phyloP scores from a whole-genome alignment of 2,888 invertebrate species.

The Pilophorus perplexus region DNA sequence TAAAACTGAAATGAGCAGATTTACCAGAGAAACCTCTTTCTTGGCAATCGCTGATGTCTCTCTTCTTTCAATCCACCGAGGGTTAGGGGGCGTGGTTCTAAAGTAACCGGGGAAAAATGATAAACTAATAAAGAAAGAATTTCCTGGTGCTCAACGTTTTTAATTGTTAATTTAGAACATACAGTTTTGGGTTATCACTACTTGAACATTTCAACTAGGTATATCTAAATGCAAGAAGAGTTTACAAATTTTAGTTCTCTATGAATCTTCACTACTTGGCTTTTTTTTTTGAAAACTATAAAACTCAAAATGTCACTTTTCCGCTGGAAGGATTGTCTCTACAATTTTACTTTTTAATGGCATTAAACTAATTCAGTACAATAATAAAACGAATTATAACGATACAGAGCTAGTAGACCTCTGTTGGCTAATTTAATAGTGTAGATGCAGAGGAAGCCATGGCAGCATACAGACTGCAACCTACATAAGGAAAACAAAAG shows the following conservation, averaged over 20 bases:
- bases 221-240: slow-evolving; percentile 5
- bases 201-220: slow-evolving; percentile 3
- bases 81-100: no score
- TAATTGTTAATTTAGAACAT: slow-evolving; percentile 36
- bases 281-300: slow-evolving; percentile 16
- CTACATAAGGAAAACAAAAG: slow-evolving; percentile 39
- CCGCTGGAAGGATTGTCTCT: slow-evolving; percentile 17
- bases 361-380: slow-evolving; percentile 26
- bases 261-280: slow-evolving; percentile 21
- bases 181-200: slow-evolving; percentile 27
- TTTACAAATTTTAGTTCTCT: no score
- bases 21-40: slow-evolving; percentile 8
- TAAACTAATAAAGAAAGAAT: slow-evolving; percentile 4
- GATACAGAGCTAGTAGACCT: slow-evolving; percentile 32
- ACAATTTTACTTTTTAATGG: slow-evolving; percentile 4
- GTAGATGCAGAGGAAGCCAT: slow-evolving; percentile 41
- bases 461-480: slow-evolving; percentile 41
- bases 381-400: slow-evolving; percentile 8
- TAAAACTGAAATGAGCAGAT: not conserved
- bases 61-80: slow-evolving; percentile 7
- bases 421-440: slow-evolving; percentile 37
- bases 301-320: slow-evolving; percentile 14
- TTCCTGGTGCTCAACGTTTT: slow-evolving; percentile 24
- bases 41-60: slow-evolving; percentile 18
- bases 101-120: not conserved